Evolutionary conservation across 2,113 vertebrate species (phyloP).

Genomic region (Caranx ignobilis): DNA sequence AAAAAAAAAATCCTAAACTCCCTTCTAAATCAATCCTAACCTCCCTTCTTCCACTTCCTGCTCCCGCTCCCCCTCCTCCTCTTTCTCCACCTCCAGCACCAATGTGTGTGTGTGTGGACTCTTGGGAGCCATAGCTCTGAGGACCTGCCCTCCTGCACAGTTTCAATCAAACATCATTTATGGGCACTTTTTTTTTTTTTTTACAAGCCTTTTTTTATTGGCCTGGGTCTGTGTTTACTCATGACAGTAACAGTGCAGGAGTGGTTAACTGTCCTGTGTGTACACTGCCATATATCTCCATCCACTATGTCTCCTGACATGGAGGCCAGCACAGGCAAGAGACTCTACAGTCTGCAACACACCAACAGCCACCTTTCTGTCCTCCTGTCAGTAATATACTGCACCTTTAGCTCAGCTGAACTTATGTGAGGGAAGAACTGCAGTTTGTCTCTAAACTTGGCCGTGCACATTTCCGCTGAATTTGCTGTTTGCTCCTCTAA

Average conservation of each 20-base stretch:
- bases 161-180: slow-evolving; percentile 84
- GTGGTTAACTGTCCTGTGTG: slow-evolving; percentile 52
- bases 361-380: slow-evolving; percentile 31
- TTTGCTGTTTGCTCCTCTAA: slow-evolving; percentile 13
- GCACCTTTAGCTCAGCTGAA: slow-evolving; percentile 12
- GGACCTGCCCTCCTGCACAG: slow-evolving; percentile 71
- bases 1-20: slow-evolving; percentile 40
- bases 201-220: slow-evolving; percentile 78
- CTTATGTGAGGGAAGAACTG: slow-evolving; percentile 7
- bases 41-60: slow-evolving; percentile 52
- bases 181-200: slow-evolving; percentile 59
- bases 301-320: slow-evolving; percentile 59
- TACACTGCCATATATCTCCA: slow-evolving; percentile 65
- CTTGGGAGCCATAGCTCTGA: slow-evolving; percentile 59
- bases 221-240: slow-evolving; percentile 67
- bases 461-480: slow-evolving; percentile 4
- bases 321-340: slow-evolving; percentile 14
- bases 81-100: background rate
- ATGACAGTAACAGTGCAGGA: slow-evolving; percentile 68
- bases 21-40: slow-evolving; percentile 45
- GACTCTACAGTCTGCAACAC: slow-evolving; percentile 15
- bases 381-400: slow-evolving; percentile 49
- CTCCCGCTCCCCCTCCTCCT: background rate
- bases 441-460: slow-evolving; percentile 20
- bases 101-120: slow-evolving; percentile 34